Evolutionary conservation across 2,113 vertebrate species (phyloP).

Genomic region (Bagarius yarrelli): DNA sequence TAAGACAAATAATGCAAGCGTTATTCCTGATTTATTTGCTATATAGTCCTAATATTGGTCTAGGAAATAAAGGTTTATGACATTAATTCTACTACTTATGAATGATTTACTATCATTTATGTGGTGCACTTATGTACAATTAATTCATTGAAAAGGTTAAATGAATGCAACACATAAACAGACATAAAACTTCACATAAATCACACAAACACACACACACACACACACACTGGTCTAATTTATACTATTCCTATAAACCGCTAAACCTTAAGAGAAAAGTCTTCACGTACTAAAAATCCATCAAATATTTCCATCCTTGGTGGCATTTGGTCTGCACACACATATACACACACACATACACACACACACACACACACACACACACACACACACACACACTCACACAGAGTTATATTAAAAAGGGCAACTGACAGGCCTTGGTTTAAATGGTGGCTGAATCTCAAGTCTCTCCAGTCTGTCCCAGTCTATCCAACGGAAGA

Average conservation of each 20-base stretch:
- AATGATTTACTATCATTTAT: not conserved
- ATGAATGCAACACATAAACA: not conserved
- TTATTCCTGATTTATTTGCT: not conserved
- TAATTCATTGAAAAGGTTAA: not conserved
- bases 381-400: constrained; percentile 4
- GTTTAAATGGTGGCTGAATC: constrained; percentile 83
- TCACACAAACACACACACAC: not conserved
- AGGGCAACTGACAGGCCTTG: constrained; percentile 78
- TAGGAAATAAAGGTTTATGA: not conserved
- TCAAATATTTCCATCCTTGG: too few relatives aligned
- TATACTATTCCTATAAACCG: too few relatives aligned
- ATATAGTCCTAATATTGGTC: not conserved
- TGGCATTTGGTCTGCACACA: not conserved
- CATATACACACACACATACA: not conserved
- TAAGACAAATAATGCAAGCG: not conserved
- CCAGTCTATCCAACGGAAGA: constrained; percentile 94
- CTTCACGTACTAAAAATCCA: too few relatives aligned
- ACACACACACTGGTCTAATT: not conserved
- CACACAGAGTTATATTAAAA: constrained; percentile 9
- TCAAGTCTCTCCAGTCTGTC: constrained; percentile 84
- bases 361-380: not conserved
- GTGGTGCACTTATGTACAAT: not conserved
- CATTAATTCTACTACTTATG: not conserved
- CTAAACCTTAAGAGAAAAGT: too few relatives aligned
- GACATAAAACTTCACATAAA: too few relatives aligned